phyloP scores from a whole-genome alignment of 2,888 invertebrate genomes.

The Pachymerium ferrugineum region DNA sequence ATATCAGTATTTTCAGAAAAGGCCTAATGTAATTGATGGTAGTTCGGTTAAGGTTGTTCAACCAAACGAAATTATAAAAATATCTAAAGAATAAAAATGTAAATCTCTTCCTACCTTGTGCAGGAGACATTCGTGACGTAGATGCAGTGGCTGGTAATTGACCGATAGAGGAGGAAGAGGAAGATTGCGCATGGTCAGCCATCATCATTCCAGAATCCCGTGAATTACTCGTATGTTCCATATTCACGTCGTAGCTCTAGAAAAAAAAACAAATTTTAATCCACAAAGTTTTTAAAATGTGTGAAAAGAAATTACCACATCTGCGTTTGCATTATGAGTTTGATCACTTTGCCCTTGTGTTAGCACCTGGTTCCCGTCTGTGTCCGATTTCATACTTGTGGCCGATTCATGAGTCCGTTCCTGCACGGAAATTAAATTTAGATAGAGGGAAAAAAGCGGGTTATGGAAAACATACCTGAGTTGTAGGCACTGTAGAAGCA shows the following conservation, averaged over 20 bases:
- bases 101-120: slow-evolving; percentile 32
- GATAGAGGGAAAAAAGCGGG: too few species aligned
- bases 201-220: slow-evolving; percentile 32
- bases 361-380: slow-evolving; percentile 1
- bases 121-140: slow-evolving; percentile 34
- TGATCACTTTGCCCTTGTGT: slow-evolving; percentile 19
- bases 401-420: slow-evolving; percentile 17
- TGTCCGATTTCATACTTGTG: slow-evolving; percentile 28
- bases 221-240: slow-evolving; percentile 31
- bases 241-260: neutral
- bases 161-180: slow-evolving; percentile 30
- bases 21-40: neutral
- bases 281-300: neutral
- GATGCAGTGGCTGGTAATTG: slow-evolving; percentile 33
- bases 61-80: neutral
- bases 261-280: neutral
- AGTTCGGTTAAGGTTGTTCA: too few species aligned
- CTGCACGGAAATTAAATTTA: neutral
- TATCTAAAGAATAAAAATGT: neutral
- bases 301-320: neutral
- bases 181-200: slow-evolving; percentile 31
- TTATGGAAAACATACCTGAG: slow-evolving; percentile 31
- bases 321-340: slow-evolving; percentile 19
- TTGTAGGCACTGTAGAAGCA: slow-evolving; percentile 30
- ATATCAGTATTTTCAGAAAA: neutral